Conservation (phyloP, 2,113 vertebrate species). For the Sorex fumeus region DNA sequence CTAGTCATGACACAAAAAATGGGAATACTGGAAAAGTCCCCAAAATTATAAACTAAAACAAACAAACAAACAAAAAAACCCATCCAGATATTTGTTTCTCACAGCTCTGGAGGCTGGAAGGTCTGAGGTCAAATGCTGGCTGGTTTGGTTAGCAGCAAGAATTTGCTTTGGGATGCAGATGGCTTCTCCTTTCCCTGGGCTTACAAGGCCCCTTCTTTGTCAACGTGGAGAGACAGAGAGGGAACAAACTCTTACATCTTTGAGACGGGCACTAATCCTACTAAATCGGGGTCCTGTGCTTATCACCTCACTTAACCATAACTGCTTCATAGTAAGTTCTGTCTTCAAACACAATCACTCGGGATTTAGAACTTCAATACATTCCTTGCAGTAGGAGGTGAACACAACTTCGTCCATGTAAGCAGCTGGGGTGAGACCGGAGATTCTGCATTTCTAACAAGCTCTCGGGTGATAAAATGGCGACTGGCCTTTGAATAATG, state of each 20-base stretch:
- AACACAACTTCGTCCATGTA: background rate
- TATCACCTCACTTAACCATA: background rate
- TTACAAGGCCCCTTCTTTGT: background rate
- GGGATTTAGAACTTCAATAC: background rate
- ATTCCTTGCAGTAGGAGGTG: background rate
- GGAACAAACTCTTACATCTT: background rate
- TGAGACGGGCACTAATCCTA: background rate
- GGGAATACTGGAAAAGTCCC: no score
- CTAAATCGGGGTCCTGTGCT: background rate
- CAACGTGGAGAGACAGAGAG: background rate
- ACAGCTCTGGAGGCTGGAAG: background rate
- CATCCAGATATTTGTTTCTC: background rate
- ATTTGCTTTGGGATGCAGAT: background rate
- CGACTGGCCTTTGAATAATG: background rate
- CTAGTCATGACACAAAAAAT: no score
- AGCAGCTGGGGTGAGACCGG: background rate
- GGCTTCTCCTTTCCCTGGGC: background rate
- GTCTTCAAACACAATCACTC: background rate
- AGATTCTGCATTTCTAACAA: constrained; percentile 4
- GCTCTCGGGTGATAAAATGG: background rate
- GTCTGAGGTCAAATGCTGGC: background rate
- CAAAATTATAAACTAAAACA: no score
- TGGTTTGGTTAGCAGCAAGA: background rate
- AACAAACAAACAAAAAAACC: no score
- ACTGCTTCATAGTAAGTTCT: background rate